Conservation (phyloP, 2,797 vertebrate species). For the Cuculus canorus region DNA sequence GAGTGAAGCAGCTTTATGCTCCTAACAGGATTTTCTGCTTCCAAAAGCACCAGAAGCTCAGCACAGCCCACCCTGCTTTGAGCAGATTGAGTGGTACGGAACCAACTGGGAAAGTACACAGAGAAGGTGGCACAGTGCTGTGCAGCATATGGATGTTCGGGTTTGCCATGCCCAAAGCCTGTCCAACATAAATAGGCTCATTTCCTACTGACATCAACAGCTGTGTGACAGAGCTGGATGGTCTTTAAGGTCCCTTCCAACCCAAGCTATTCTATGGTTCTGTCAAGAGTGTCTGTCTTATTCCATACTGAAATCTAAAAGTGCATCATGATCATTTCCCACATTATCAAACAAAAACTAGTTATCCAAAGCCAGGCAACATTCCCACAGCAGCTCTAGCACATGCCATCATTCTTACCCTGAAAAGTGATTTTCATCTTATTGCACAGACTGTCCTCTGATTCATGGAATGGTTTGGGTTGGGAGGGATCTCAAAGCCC, state of each 20-base stretch:
- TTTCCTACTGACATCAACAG: not conserved
- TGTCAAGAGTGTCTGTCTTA: not conserved
- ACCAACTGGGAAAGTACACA: not conserved
- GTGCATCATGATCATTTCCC: not conserved
- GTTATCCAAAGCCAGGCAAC: not conserved
- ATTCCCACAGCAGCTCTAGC: not conserved
- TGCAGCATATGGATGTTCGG: conserved; percentile 24
- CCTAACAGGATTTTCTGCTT: conserved; percentile 24
- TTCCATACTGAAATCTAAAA: not conserved
- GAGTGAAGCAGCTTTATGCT: not conserved
- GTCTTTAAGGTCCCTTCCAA: too few relatives aligned
- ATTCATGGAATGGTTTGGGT: not conserved
- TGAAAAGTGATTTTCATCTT: not conserved
- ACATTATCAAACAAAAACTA: conserved; percentile 2
- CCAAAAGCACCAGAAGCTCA: not conserved
- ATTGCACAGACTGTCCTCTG: not conserved
- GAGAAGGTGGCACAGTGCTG: not conserved
- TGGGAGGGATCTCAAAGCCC: too few relatives aligned
- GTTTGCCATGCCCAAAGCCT: conserved; percentile 22
- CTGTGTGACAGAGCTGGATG: too few relatives aligned
- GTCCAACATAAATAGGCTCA: conserved; percentile 6
- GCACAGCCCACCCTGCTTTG: not conserved
- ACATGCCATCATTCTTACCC: not conserved
- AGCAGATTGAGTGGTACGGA: conserved; percentile 1
- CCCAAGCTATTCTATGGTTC: too few relatives aligned